Conservation (phyloP, 1,140 invertebrate species). For the Eriocheir sinensis region DNA sequence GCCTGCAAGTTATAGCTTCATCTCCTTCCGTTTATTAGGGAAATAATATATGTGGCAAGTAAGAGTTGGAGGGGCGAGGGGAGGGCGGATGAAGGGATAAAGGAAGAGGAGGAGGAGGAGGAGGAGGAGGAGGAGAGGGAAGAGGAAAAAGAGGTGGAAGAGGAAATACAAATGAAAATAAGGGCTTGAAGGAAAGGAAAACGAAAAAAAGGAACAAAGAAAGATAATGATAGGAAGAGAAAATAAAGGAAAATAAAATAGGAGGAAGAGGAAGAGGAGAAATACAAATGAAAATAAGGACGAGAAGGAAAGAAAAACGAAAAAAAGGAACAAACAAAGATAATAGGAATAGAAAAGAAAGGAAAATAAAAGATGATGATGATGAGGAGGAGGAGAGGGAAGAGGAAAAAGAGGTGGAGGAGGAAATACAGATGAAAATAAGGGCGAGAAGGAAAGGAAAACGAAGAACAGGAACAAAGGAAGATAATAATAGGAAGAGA, state of each 20-base stretch:
- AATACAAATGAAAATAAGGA: no score
- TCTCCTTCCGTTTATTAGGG: conserved; percentile 15
- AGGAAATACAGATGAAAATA: no score
- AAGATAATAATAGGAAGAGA: no score
- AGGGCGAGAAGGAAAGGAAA: no score
- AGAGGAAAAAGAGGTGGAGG: no score
- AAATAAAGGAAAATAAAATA: neutral
- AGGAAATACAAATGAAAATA: no score
- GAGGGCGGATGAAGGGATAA: neutral
- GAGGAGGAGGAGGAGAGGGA: no score
- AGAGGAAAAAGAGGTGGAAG: neutral
- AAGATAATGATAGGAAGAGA: neutral
- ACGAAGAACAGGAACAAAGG: no score
- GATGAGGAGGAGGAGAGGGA: no score
- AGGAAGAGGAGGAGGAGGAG: neutral
- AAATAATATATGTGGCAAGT: conserved; percentile 19
- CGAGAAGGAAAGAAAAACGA: neutral
- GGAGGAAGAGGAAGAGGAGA: neutral
- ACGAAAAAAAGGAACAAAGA: neutral
- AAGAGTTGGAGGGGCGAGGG: neutral
- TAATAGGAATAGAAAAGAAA: no score
- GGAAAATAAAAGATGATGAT: no score
- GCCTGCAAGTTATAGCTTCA: neutral
- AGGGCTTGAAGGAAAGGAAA: neutral
- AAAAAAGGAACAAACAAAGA: no score